Base-by-base conservation (phyloP, 2,797 vertebrate species). In the Taeniopygia guttata region DNA sequence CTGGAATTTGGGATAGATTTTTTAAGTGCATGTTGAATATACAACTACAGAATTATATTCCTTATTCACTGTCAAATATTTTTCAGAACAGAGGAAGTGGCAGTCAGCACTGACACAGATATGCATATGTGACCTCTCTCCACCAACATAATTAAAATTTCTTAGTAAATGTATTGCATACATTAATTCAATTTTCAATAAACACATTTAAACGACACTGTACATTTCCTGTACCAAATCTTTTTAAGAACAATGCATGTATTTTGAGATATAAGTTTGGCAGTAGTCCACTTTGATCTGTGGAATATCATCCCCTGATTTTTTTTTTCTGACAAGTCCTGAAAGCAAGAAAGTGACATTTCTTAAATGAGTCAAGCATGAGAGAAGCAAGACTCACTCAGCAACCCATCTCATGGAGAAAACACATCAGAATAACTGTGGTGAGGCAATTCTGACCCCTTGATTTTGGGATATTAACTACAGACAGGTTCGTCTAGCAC, bases 331-430 rank as follows among this genome's bases (percentile, higher is more conserved):
- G 86, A 52, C 18, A 17, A 8, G 11, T 90, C 55, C 34, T 84
- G 34, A 49, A 70, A 93, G 36, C 10, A 90, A 89, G 56, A 46
- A 90, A 84, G 32, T 63, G 79, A 81, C 82, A 63, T 73, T 58
- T 76, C 80, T 84, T 83, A 90, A 87, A 79, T 19, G 27, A 38
- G 17, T 84, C 26, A 67, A 90, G 45, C 32, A 43, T 27, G 77
- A 90, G 40, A 84, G 77, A 94, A 91, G 18, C n/a, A 84, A 91
- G 36, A 17, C 26, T 76, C 29, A 55, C 20, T n/a, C 91, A 95
- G 43, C 18, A 68, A 84, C 27, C 8, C 27, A 89, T 13, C 32
- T 40, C 67, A 87, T 72, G 77, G 11, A 49, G 76, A 83, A 90
- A 62, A 30, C 29, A 43, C 48, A 76, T 52, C 67, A 82, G n/a